A percentile compares a stretch with the other conserved stretches of the same genome.
These are phyloP conservation scores for Acrobeloides nanus DNA, from an alignment of 2,888 invertebrate species.

Conservation along the genomic window DNA sequence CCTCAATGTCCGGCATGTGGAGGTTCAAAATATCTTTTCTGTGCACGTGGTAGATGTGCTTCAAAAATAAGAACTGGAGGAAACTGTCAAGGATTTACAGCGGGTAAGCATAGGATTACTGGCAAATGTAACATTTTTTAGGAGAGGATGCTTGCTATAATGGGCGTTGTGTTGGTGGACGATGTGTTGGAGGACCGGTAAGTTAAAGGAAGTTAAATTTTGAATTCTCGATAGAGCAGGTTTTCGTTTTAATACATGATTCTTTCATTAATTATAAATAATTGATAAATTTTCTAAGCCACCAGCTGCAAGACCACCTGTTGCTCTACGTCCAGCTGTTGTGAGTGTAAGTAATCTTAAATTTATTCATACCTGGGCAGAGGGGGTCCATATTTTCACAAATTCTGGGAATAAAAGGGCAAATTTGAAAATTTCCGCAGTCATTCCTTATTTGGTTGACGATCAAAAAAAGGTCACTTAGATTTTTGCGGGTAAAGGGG, in stretches of 20 bases:
- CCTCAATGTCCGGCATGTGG: slow-evolving; percentile 28
- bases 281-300: slow-evolving; percentile 2
- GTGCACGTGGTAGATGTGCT: slow-evolving; percentile 36
- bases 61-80: slow-evolving; percentile 40
- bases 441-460: no score
- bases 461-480: no score
- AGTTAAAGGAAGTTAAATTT: slow-evolving; percentile 1
- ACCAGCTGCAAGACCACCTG: background rate
- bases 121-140: slow-evolving; percentile 1
- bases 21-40: slow-evolving; percentile 37
- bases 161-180: slow-evolving; percentile 34
- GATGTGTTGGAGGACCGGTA: slow-evolving; percentile 27
- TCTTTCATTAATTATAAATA: slow-evolving; percentile 8
- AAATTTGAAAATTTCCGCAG: no score
- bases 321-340: slow-evolving; percentile 38
- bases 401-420: no score
- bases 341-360: slow-evolving; percentile 31
- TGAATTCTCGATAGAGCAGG: no score
- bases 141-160: slow-evolving; percentile 39
- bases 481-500: no score
- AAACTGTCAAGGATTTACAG: slow-evolving; percentile 33
- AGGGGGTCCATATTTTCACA: no score
- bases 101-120: slow-evolving; percentile 15
- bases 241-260: no score
- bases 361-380: no score